Evolutionary conservation across 2,888 invertebrate species (phyloP), one percentile per base, ranked within the genome.

Genomic region (Pyrgus malvae): DNA sequence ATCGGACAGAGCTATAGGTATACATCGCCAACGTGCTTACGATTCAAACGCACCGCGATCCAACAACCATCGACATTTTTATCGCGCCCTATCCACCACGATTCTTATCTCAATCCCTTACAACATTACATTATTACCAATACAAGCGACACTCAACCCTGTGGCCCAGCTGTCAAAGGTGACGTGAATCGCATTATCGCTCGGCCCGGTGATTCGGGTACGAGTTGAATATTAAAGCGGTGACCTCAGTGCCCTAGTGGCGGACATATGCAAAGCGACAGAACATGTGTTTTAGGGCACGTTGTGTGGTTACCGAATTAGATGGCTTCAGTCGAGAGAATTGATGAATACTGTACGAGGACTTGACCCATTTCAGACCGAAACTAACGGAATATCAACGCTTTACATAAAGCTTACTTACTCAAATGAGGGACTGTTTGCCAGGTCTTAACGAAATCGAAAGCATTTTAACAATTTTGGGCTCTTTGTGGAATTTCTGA

Each of bases 171-270:
- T 16, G 25, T 40, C 14, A 8, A 41, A 23, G 49, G 23, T 31
- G 29, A 31, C 31, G 21, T n/a, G 8, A 25, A 41, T 16, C 41
- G 40, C 40, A 49, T 49, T 14, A 19, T 27, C 49, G 49, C 7
- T 8, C 7, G 27, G 38, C 38, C 9, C 25, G n/a, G 12, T 23
- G 29, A 49, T 23, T 38, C 35, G 46, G 46, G 46, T 35, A 46
- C 49, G 49, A 49, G 49, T 21, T 49, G 48, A 49, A 49, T 49
- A 49, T 49, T 49, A 49, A 49, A 14, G 12, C 40, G 40, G 46
- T 35, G 46, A 46, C 46, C 46, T 46, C 48, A 40, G 48, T 29
- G 48, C 25, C 37, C 48, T 11, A 37, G 11, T 37, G 37, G 14
- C 48, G 48, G 48, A 37, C 29, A 12, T 27, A 48, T 48, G 48